Base-by-base conservation (phyloP, 2,797 vertebrate species). In the Propithecus deckenii region DNA sequence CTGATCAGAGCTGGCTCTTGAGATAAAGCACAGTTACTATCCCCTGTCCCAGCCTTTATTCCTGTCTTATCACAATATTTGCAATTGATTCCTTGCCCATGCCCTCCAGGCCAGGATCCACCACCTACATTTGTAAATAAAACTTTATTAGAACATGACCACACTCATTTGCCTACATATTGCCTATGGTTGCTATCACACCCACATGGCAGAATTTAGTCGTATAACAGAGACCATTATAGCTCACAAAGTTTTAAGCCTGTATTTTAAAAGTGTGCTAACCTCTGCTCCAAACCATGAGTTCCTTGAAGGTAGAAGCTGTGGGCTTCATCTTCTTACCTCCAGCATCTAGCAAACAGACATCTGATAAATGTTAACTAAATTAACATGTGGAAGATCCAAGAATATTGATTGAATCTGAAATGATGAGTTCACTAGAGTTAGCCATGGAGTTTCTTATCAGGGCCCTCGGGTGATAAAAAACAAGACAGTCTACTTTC, bases 71-170 rank as follows among this genome's bases (percentile, higher is more conserved):
- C 84, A 85, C 50, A 72, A 71, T 13, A 13, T 59, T 23, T 8
- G 2, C n/a, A 71, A 75, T 2, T 59, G 28, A 91, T 32, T 41
- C 17, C 32, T 52, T 88, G 9, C 10, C 28, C 59, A 28, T n/a
- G 17, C 43, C 41, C 23, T 86, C 18, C n/a, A 74, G 65, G 28
- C 50, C 67, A 88, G 11, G n/a, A 86, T 43, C 43, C 25, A 89
- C 63, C 20, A 87, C 32, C 15, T 69, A 61, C 65, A 76, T 93
- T 69, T 85, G 41, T 87, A 92, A 95, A 90, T 61, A 79, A 87
- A 96, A 41, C n/a, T 69, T 71, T 94, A 89, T n/a, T 83, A 35
- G 41, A 71, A 89, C 35, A 89, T 12, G 81, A 67, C 3, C 15
- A 52, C 43, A 79, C 12, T 75, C 63, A 46, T 67, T 83, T 85